Evolutionary conservation across 1,140 invertebrate species (phyloP).

Genomic region (Lasioglossum baleicum): DNA sequence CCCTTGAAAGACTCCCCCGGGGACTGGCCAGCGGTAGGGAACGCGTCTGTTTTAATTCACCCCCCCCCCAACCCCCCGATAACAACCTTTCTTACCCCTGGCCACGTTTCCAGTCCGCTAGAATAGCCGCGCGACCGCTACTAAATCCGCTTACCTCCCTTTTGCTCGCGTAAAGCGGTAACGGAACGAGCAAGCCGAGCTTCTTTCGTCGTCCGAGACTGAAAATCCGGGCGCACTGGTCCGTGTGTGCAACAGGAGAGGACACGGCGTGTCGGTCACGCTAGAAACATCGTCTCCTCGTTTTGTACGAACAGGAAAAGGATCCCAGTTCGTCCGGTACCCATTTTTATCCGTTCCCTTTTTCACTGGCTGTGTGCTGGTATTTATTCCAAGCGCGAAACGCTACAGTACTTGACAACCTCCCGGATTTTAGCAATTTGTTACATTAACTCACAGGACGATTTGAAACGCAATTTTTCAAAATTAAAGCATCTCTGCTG

Average conservation of each 20-base stretch:
- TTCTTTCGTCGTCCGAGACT: slow-evolving; percentile 33
- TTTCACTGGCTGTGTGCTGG: background rate
- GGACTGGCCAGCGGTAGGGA: background rate
- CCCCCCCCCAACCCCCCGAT: background rate
- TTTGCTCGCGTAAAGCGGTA: slow-evolving; percentile 44
- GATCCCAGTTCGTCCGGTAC: background rate
- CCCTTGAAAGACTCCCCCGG: background rate
- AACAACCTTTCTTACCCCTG: slow-evolving; percentile 21
- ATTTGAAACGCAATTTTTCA: no score
- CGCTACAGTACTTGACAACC: no score
- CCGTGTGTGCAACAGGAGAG: slow-evolving; percentile 43
- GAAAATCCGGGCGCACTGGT: slow-evolving; percentile 34
- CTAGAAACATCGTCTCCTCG: slow-evolving; percentile 50
- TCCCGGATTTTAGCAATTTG: no score
- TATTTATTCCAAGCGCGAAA: background rate
- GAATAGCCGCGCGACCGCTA: slow-evolving; percentile 25
- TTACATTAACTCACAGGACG: no score
- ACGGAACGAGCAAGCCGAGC: slow-evolving; percentile 47
- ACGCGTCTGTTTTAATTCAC: slow-evolving; percentile 37
- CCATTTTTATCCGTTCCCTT: background rate
- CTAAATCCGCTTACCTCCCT: slow-evolving; percentile 59
- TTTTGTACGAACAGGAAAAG: background rate
- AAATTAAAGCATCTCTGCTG: no score
- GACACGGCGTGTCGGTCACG: slow-evolving; percentile 26
- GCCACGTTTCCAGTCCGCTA: slow-evolving; percentile 19